Evolutionary conservation across 2,113 vertebrate genomes (phyloP).

Genomic region (Rhipidura dahli): DNA sequence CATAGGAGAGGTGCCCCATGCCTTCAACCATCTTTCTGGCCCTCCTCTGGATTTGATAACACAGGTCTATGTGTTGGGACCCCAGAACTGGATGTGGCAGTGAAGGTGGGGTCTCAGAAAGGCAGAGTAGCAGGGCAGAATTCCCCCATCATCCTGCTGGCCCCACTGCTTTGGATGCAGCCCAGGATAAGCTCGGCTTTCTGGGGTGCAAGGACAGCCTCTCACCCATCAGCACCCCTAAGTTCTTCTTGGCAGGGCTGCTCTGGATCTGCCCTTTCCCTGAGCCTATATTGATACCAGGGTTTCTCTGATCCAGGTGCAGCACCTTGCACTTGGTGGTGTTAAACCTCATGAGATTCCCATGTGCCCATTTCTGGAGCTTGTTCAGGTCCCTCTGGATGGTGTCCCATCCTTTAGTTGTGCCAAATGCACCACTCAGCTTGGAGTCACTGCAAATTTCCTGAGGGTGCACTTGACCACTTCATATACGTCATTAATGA

Average conservation of each 20-base stretch:
- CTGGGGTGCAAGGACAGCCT: not conserved
- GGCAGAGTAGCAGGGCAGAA: not conserved
- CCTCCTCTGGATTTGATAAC: not conserved
- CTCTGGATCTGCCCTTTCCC: not conserved
- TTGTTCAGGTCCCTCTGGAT: not conserved
- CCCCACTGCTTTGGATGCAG: fast-evolving
- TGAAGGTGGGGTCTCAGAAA: not conserved
- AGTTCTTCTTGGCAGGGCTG: not conserved
- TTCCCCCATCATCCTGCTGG: not conserved
- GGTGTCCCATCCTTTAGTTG: fast-evolving
- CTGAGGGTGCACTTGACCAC: not conserved
- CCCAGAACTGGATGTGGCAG: too few relatives aligned
- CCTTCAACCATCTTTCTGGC: not conserved
- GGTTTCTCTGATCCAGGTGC: not conserved
- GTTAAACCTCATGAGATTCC: not conserved
- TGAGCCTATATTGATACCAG: not conserved
- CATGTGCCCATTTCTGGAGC: not conserved
- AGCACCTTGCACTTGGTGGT: not conserved
- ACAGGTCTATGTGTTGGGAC: not conserved
- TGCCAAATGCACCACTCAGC: not conserved
- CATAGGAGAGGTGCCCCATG: not conserved
- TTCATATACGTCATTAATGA: not conserved
- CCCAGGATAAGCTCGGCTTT: not conserved
- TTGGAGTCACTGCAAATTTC: not conserved
- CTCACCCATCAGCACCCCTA: not conserved